Evolutionary conservation across 2,797 vertebrate genomes (phyloP), one percentile per base, ranked within the genome.

Genomic region (Sebastolobus alascanus): DNA sequence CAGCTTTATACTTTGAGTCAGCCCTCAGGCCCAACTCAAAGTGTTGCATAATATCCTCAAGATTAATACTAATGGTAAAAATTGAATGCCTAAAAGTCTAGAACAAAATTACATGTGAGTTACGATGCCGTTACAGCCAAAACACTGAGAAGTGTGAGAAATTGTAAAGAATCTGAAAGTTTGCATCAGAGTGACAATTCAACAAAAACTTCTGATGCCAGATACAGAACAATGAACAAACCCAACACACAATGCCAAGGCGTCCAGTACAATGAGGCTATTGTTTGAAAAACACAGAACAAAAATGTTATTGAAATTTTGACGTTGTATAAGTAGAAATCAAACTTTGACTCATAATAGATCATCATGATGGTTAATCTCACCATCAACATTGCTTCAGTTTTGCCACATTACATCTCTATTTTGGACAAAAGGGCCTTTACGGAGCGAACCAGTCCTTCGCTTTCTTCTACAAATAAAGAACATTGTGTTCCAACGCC

Each of bases 401-500:
- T 67, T 50, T 68, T 1, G 4, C 4, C 3, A 68, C 43, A 29
- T 25, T 6, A 35, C 22, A 74, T 84, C 55, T 74, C 46, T 29
- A 59, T 68, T 63, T 59, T 20, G 20, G 13, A 89, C 84, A 91
- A 76, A 68, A 25, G 22, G 56, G 68, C 46, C 67, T 84, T 77
- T 90, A 81, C 89, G 33, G 13, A 59, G 59, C 1, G 0, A 31
- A 71, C 50, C 33, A 66, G 82, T 35, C 43, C 70, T 29, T 40
- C 25, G 25, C 31, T 55, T 72, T 84, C 25, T 46, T 77, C 55
- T 50, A 38, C 12, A 6, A 65, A 68, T 25, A 83, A 74, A 81
- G 71, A 59, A 20, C 11, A 69, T 43, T 70, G 22, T 35, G 70
- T 75, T 35, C 46, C 8, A 67, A 68, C 22, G 35, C 55, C 8